Conservation (phyloP, 1,140 invertebrate species). For the Aradophagus sp. region DNA sequence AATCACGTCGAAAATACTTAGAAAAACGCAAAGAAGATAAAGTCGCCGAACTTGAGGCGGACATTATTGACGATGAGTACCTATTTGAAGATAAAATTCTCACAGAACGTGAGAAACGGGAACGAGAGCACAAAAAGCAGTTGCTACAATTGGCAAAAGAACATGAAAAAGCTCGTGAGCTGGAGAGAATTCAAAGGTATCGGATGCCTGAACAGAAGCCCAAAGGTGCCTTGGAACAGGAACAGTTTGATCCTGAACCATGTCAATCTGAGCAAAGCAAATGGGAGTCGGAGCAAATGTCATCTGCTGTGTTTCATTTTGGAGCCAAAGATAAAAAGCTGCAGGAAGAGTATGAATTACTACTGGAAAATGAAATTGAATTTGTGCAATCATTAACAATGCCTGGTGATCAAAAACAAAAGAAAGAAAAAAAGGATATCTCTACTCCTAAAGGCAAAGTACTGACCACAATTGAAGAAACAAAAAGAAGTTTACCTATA, state of each 20-base stretch:
- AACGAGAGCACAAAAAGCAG: constrained; percentile 93
- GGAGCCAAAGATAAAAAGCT: constrained; percentile 91
- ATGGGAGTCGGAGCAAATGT: constrained; percentile 99
- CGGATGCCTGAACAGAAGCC: constrained; percentile 89
- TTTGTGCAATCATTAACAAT: constrained; percentile 96
- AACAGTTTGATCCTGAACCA: constrained; percentile 92
- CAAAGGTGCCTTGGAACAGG: constrained; percentile 76
- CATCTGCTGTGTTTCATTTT: constrained; percentile 92
- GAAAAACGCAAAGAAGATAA: constrained; percentile 97
- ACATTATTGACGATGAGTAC: constrained; percentile 97
- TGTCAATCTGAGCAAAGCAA: constrained; percentile 95
- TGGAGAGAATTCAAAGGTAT: constrained; percentile 94
- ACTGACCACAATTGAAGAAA: constrained; percentile 90
- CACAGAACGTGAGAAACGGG: constrained; percentile 88
- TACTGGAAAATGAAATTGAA: constrained; percentile 97
- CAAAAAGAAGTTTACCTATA: constrained; percentile 93
- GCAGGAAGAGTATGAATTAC: constrained; percentile 92
- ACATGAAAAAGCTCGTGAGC: constrained; percentile 93
- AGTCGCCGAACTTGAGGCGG: constrained; percentile 94
- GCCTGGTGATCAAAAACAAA: constrained; percentile 83
- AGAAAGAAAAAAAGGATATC: constrained; percentile 75
- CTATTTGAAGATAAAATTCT: constrained; percentile 92
- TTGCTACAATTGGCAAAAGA: constrained; percentile 93
- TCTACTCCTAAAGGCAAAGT: constrained; percentile 83
- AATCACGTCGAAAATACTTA: constrained; percentile 95